Percentiles rank a stretch among this genome's conserved stretches.
phyloP scores from a whole-genome alignment of 2,113 vertebrate genomes.

The Cyprinodon brontotheroides region DNA sequence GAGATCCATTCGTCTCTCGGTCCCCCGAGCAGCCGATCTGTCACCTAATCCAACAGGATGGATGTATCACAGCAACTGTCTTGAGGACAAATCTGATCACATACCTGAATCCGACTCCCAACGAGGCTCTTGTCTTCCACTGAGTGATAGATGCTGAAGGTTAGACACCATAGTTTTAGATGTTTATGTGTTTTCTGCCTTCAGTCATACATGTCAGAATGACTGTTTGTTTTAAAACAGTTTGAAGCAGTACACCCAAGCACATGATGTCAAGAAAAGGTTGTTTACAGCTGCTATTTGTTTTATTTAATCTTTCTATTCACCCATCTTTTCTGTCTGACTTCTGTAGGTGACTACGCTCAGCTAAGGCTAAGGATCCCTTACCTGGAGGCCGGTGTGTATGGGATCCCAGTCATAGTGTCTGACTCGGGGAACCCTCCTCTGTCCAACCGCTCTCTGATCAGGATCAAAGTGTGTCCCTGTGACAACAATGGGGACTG shows the following conservation, averaged over 20 bases:
- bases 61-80: slow-evolving; percentile 71
- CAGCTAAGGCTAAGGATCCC: slow-evolving; percentile 89
- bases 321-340: neutral
- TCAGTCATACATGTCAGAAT: slow-evolving; percentile 12
- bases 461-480: slow-evolving; percentile 96
- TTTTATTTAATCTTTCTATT: neutral
- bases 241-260: slow-evolving; percentile 12
- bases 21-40: slow-evolving; percentile 66
- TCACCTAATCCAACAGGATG: slow-evolving; percentile 71
- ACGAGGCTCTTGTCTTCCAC: slow-evolving; percentile 54
- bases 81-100: slow-evolving; percentile 74
- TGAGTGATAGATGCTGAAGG: slow-evolving; percentile 64
- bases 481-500: slow-evolving; percentile 96
- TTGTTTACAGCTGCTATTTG: slow-evolving; percentile 12
- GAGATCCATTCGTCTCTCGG: slow-evolving; percentile 73
- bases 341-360: slow-evolving; percentile 87
- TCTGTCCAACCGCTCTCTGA: slow-evolving; percentile 89
- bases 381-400: slow-evolving; percentile 89
- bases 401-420: slow-evolving; percentile 90
- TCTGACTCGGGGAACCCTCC: slow-evolving; percentile 97
- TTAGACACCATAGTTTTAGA: slow-evolving; percentile 39
- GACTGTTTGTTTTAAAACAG: slow-evolving; percentile 24
- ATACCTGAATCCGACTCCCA: slow-evolving; percentile 63
- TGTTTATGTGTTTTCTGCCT: slow-evolving; percentile 27
- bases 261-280: slow-evolving; percentile 2